Evolutionary conservation across 2,888 invertebrate species (phyloP), one percentile per base, ranked within the genome.

Genomic region (Lottia gigantea): DNA sequence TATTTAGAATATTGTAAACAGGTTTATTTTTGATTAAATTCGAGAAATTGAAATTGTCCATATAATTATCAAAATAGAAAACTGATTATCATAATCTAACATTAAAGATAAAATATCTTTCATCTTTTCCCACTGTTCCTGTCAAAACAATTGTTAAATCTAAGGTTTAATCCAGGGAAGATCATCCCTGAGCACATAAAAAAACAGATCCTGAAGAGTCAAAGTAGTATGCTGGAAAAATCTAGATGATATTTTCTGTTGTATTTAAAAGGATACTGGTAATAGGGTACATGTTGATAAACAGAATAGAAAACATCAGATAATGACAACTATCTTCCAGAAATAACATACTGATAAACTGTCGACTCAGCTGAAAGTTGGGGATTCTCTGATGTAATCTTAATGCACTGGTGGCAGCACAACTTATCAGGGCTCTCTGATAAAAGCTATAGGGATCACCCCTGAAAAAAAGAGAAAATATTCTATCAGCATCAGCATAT

Each of bases 341-440:
- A 31, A 93, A 88, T 79, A 98, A 90, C 67, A 92, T 90, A 11
- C 92, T 91, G 73, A 98, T 89, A 89, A 97, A 98, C 88, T 95
- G 94, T 75, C 94, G 91, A 46, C 92, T 94, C 70, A 98, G 90
- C 71, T 93, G 91, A 82, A 97, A 94, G 69, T 85, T 83, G 25
- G 97, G 96, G 80, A 98, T 91, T 74, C 98, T 92, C 89, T 99
- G 98, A 90, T 98, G 98, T 79, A 99, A 91, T 71, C 99, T 92
- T 67, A 99, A 91, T 0, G 98, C 97, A 82, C 96, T 97, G 6
- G 95, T 95, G 7, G 98, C 98, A 16, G 97, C 97, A 91, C 95
- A 96, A 68, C 95, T 94, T 78, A 98, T 91, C 76, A 99, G 90
- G 19, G 95, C 95, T 90, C 97, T 95, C 78, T 88, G 86, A 73